Evolutionary conservation across 2,113 vertebrate genomes (phyloP).

Genomic region (Martes martes): DNA sequence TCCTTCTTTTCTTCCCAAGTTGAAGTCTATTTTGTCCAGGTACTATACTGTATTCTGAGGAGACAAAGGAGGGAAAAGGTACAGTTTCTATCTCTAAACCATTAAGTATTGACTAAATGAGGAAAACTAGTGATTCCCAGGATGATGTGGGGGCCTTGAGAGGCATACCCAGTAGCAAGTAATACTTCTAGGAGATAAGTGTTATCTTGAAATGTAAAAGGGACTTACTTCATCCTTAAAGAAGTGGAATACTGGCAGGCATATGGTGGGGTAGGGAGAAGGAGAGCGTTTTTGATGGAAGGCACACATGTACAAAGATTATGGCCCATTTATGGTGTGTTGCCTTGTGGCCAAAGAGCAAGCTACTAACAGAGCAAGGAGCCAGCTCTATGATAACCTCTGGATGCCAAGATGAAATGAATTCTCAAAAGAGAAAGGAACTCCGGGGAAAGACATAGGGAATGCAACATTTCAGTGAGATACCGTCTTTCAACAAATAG

Average conservation of each 20-base stretch:
- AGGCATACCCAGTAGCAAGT: not conserved
- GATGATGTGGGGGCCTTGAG: too few relatives aligned
- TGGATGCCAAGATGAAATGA: not conserved
- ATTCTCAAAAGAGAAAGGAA: not conserved
- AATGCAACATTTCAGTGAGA: not conserved
- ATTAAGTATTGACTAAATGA: not conserved
- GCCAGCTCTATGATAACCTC: not conserved
- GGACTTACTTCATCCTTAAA: not conserved
- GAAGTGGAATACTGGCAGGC: not conserved
- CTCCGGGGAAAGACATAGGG: not conserved
- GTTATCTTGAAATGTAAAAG: not conserved
- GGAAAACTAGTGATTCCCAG: not conserved
- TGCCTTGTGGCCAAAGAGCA: not conserved
- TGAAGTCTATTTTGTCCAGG: not conserved
- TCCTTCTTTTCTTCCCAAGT: not conserved
- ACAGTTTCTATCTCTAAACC: not conserved
- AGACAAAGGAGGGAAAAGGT: not conserved
- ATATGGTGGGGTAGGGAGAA: not conserved
- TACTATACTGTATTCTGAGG: not conserved
- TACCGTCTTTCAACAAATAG: slow-evolving; percentile 37
- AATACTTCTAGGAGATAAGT: not conserved
- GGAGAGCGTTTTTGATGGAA: not conserved
- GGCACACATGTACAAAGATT: not conserved
- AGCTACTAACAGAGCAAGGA: not conserved
- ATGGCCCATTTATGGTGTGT: not conserved